phyloP scores from a whole-genome alignment of 2,113 vertebrate species.

The Chionis minor region DNA sequence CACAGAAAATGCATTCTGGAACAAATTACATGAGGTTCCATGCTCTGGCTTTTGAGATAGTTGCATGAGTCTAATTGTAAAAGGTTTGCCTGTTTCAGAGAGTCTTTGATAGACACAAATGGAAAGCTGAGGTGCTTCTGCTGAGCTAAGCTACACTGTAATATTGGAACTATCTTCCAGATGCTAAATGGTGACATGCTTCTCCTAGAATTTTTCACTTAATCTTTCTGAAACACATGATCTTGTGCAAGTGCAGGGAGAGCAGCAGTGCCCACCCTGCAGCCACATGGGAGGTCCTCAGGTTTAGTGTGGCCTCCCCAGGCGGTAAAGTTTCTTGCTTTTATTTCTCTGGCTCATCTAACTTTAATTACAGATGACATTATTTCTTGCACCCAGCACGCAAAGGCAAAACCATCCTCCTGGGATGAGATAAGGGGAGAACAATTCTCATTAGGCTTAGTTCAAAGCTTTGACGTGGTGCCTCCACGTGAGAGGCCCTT shows the following conservation, averaged over 20 bases:
- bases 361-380: neutral
- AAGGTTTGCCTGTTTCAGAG: neutral
- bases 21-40: neutral
- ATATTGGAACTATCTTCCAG: neutral
- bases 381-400: neutral
- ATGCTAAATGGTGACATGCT: neutral
- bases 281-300: fast-evolving
- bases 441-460: neutral
- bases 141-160: neutral
- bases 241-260: fast-evolving
- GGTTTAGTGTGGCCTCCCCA: no score
- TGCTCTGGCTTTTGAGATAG: neutral
- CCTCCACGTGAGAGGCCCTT: neutral
- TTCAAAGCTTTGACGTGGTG: neutral
- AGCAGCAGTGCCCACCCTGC: neutral
- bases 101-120: neutral
- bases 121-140: neutral
- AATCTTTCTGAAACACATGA: neutral
- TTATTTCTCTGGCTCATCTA: neutral
- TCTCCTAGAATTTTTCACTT: neutral
- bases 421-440: neutral
- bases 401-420: neutral
- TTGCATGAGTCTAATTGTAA: neutral
- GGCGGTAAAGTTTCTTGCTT: neutral
- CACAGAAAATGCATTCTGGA: neutral